These are phyloP conservation scores for Leptestheria dahalacensis DNA, from an alignment of 1,140 invertebrate genomes.

Conservation along the genomic window DNA sequence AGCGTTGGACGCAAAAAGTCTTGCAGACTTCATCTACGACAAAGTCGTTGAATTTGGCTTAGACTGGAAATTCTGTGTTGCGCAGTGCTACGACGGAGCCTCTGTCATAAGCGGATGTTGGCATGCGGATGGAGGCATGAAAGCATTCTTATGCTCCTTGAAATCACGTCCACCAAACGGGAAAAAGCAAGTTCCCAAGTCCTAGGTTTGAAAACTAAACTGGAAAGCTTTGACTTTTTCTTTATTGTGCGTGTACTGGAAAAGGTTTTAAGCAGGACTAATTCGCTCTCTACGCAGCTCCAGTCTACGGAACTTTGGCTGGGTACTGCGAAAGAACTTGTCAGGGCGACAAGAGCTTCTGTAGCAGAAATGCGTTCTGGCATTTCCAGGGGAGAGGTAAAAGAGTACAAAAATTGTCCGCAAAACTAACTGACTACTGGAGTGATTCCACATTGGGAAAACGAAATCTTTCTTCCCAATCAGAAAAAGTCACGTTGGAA, in stretches of 20 bases:
- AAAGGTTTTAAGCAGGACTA: not conserved
- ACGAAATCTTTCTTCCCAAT: not conserved
- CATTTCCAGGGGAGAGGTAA: no score
- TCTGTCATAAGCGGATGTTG: not conserved
- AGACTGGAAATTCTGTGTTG: not conserved
- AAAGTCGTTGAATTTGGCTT: not conserved
- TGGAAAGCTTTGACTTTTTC: not conserved
- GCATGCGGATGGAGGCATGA: not conserved
- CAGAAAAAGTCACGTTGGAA: not conserved
- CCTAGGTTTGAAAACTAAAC: not conserved
- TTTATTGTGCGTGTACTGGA: not conserved
- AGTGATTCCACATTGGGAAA: not conserved
- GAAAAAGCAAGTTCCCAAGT: not conserved
- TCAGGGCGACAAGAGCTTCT: not conserved
- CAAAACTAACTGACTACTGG: not conserved
- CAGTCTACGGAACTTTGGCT: not conserved
- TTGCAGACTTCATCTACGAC: not conserved
- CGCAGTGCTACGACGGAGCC: not conserved
- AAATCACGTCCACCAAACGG: not conserved
- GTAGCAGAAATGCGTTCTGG: not conserved
- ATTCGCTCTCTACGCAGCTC: not conserved
- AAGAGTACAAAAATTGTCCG: not conserved
- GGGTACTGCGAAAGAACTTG: not conserved
- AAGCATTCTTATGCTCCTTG: not conserved
- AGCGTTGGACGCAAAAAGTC: not conserved